Evolutionary conservation across 2,888 invertebrate genomes (phyloP).

Genomic region (Thumatha senex): DNA sequence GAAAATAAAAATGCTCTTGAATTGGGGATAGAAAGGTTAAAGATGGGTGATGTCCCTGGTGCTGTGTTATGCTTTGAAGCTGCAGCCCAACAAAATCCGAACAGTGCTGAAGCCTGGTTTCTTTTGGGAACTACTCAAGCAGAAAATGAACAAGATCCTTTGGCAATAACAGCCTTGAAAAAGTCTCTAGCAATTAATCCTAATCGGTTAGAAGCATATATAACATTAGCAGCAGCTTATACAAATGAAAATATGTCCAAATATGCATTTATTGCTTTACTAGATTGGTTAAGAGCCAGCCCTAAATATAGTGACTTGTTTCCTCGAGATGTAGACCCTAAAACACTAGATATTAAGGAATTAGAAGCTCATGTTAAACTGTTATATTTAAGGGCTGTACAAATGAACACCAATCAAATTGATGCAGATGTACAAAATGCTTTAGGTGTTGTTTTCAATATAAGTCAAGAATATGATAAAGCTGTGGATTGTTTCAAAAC

Average conservation of each 20-base stretch:
- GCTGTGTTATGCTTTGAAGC: constrained; percentile 98
- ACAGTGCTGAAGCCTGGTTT: constrained; percentile 93
- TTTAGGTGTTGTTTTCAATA: constrained; percentile 96
- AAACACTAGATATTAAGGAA: constrained; percentile 70
- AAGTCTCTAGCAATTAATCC: constrained; percentile 92
- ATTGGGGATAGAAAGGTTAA: constrained; percentile 92
- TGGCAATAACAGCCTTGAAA: constrained; percentile 95
- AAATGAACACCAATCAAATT: constrained; percentile 87
- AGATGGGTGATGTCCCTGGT: constrained; percentile 95
- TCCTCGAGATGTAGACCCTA: constrained; percentile 75
- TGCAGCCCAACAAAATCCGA: constrained; percentile 92
- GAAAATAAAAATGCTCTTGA: constrained; percentile 90
- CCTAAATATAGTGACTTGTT: constrained; percentile 91
- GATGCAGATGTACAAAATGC: constrained; percentile 97
- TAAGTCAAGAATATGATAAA: constrained; percentile 96
- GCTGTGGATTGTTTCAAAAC: constrained; percentile 98
- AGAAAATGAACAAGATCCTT: constrained; percentile 98
- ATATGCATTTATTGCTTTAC: constrained; percentile 92
- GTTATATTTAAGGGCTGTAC: constrained; percentile 90
- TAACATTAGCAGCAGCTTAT: constrained; percentile 96
- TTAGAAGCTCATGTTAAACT: constrained; percentile 86
- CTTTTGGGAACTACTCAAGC: constrained; percentile 96
- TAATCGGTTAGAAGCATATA: constrained; percentile 91
- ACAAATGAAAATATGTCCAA: constrained; percentile 98
- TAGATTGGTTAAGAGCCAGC: constrained; percentile 90